A percentile compares a stretch with the other conserved stretches of the same genome.
Evolutionary conservation across 2,797 vertebrate genomes (phyloP).

Genomic region (Prunella strophiata): DNA sequence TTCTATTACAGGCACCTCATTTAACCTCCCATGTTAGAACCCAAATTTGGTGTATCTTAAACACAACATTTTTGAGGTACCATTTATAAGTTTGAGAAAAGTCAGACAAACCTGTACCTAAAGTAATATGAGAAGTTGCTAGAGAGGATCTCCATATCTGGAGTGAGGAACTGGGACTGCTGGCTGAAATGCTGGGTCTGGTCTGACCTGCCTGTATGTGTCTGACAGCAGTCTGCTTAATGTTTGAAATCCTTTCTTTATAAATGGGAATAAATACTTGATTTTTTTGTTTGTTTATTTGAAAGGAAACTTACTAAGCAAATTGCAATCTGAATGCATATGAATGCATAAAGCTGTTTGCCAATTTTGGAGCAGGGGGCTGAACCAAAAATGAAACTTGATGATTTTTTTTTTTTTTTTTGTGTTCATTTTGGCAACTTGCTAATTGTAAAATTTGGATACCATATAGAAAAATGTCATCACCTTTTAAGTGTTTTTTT

Average conservation of each 20-base stretch:
- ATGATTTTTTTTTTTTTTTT: background rate
- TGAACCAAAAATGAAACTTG: background rate
- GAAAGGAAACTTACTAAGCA: background rate
- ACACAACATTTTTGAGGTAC: background rate
- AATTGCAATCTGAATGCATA: background rate
- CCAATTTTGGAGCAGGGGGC: fast-evolving
- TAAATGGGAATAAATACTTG: background rate
- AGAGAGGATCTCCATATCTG: background rate
- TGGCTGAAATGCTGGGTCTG: background rate
- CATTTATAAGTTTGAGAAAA: background rate
- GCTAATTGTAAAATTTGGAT: background rate
- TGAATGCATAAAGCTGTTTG: background rate
- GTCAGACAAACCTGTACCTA: background rate
- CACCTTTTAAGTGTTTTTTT: background rate
- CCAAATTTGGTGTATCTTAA: background rate
- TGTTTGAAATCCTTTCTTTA: background rate
- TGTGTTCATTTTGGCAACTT: background rate
- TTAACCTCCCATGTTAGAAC: background rate
- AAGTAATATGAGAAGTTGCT: background rate
- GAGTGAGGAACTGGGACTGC: background rate
- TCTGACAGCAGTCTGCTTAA: background rate
- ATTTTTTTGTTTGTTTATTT: background rate
- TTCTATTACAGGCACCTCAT: background rate
- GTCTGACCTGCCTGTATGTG: background rate
- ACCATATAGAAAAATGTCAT: background rate